phyloP scores from a whole-genome alignment of 2,113 vertebrate species.

The Ranitomeya variabilis region DNA sequence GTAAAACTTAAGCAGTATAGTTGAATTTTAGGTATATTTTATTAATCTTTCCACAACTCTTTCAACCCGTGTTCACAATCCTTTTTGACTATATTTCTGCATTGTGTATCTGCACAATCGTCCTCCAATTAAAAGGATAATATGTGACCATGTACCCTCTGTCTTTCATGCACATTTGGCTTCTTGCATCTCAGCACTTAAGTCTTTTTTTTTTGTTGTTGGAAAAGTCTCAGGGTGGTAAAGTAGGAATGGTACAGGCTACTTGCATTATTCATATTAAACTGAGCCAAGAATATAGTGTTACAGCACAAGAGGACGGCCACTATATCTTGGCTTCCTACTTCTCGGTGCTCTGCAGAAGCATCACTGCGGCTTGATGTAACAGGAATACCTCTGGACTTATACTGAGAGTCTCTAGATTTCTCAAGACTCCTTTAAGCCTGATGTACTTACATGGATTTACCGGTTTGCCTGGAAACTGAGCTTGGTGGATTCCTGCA shows the following conservation, averaged over 20 bases:
- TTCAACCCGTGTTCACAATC: neutral
- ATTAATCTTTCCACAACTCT: neutral
- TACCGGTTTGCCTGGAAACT: neutral
- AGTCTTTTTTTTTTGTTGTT: constrained; percentile 61
- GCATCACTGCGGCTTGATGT: constrained; percentile 40
- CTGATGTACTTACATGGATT: neutral
- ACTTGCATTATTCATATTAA: constrained; percentile 86
- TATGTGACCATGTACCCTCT: neutral
- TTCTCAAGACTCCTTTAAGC: neutral
- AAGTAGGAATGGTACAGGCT: constrained; percentile 78
- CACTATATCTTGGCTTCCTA: constrained; percentile 69
- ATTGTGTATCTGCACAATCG: neutral
- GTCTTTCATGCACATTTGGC: neutral
- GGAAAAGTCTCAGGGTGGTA: constrained; percentile 78
- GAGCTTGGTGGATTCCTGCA: neutral
- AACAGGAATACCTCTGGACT: constrained; percentile 17
- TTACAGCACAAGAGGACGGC: constrained; percentile 78
- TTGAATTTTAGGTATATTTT: neutral
- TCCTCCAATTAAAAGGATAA: neutral
- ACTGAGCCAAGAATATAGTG: constrained; percentile 75
- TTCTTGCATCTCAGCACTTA: constrained; percentile 58
- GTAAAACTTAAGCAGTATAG: neutral
- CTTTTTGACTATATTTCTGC: neutral
- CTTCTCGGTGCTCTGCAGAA: constrained; percentile 45
- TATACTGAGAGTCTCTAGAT: neutral